Base-by-base conservation (phyloP, 2,113 vertebrate genomes). In the Seriola aureovittata region DNA sequence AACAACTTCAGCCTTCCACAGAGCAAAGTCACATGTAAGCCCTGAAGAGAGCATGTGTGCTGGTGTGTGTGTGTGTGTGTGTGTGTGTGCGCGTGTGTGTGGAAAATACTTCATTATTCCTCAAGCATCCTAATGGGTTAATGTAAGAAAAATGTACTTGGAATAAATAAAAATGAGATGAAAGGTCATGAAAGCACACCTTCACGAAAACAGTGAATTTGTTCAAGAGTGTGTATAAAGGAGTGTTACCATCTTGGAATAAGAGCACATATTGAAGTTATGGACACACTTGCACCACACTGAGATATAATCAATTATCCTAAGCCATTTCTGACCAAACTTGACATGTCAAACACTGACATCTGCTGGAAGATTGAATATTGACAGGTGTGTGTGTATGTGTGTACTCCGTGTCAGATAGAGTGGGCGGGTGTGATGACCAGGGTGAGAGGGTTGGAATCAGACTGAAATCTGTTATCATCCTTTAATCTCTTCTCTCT, bases 321-420 rank as follows among this genome's bases (percentile, higher is more conserved):
- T 36, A 14, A 78, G 60, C 52, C 40, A 40, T 34, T 11, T 80
- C 11, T 29, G 25, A 54, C 23, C 16, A 48, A 70, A 57, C 46
- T 8, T 68, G 25, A 63, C 14, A n/a, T 36, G 63, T 71, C 54
- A 38, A 71, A 77, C 34, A 75, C 80, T 87, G 88, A 83, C 86
- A 79, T 76, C 90, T 90, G 68, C 88, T 90, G 88, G 86, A 59
- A 54, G 36, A 23, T 11, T 69, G 5, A 59, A 40, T 59, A 52
- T 5, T 67, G 44, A 67, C 79, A 64, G 1, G 59, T 34, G 40
- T 48, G 25, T 48, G 40, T 48, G 25, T 48, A 7, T 12, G 48
- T 12, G 48, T 54, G 13, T 14, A 4, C 29, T 16, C 3, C 29
- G 64, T 46, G 48, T 59, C 40, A 52, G 19, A 34, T 5, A 5